Conservation (phyloP, 2,113 vertebrate species). For the Ancistrus triradiatus region DNA sequence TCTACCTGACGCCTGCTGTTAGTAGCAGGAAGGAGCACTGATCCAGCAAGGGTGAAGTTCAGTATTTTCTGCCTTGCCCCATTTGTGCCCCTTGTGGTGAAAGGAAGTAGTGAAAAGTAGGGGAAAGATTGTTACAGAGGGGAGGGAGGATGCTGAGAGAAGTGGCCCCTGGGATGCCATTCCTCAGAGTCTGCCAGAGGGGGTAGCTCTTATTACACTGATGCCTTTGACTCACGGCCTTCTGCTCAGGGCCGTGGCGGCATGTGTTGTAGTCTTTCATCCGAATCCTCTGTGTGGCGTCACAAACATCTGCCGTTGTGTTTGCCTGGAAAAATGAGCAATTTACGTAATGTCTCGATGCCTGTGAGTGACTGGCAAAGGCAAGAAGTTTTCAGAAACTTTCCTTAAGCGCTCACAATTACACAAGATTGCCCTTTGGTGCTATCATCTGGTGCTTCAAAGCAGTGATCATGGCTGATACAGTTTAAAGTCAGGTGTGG, state of each 20-base stretch:
- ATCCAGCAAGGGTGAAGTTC: constrained; percentile 17
- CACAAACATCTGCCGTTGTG: constrained; percentile 45
- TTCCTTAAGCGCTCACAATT: constrained; percentile 15
- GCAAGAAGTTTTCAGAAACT: constrained; percentile 18
- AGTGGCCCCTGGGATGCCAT: constrained; percentile 31
- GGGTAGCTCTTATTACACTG: constrained; percentile 39
- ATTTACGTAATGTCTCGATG: constrained; percentile 30
- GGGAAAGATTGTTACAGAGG: neutral
- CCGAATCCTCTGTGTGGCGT: constrained; percentile 28
- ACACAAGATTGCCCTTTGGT: constrained; percentile 9
- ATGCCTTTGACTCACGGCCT: constrained; percentile 27
- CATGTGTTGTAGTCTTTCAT: constrained; percentile 42
- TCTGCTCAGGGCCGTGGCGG: constrained; percentile 28
- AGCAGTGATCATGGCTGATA: constrained; percentile 24
- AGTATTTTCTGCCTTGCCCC: constrained; percentile 40
- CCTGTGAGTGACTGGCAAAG: constrained; percentile 31
- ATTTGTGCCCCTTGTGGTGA: neutral
- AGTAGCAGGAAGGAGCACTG: neutral
- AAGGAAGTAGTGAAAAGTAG: constrained; percentile 5
- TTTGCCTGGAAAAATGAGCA: constrained; percentile 41
- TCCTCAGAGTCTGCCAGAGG: constrained; percentile 39
- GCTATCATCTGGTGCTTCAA: constrained; percentile 12
- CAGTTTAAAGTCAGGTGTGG: constrained; percentile 12
- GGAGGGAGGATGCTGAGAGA: neutral
- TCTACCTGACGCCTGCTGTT: no score